A percentile compares a stretch with the other conserved stretches of the same genome.
phyloP scores from a whole-genome alignment of 2,888 invertebrate species.

The Spilosoma lubricipeda region DNA sequence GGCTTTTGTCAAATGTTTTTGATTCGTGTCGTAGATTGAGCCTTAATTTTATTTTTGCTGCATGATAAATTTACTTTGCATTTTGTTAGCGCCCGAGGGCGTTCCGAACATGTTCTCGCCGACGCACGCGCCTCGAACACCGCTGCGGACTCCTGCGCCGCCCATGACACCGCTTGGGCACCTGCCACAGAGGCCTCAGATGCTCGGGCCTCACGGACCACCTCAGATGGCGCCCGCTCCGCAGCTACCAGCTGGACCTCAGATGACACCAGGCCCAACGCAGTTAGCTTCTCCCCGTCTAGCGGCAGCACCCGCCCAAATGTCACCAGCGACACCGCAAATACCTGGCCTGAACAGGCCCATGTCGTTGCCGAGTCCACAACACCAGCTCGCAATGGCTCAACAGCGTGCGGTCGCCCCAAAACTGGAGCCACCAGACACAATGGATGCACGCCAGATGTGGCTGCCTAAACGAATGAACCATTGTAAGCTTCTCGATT shows the following conservation, averaged over 20 bases:
- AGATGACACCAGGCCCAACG: slow-evolving; percentile 65
- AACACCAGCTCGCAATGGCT: slow-evolving; percentile 72
- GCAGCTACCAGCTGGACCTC: slow-evolving; percentile 68
- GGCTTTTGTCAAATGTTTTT: slow-evolving; percentile 29
- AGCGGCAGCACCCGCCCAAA: slow-evolving; percentile 77
- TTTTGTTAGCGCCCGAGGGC: slow-evolving; percentile 80
- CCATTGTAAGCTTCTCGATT: slow-evolving; percentile 87
- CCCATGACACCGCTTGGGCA: slow-evolving; percentile 53
- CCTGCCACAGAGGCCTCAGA: slow-evolving; percentile 55
- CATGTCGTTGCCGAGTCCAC: slow-evolving; percentile 75
- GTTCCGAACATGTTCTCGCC: slow-evolving; percentile 82
- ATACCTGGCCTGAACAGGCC: slow-evolving; percentile 78
- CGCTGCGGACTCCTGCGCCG: slow-evolving; percentile 71
- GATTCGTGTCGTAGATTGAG: slow-evolving; percentile 36
- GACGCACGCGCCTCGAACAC: slow-evolving; percentile 73
- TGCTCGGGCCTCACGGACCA: slow-evolving; percentile 63
- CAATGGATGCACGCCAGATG: slow-evolving; percentile 86
- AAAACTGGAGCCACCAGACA: slow-evolving; percentile 87
- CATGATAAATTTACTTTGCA: slow-evolving; percentile 70
- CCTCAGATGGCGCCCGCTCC: slow-evolving; percentile 72
- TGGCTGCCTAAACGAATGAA: slow-evolving; percentile 89
- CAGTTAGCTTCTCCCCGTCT: slow-evolving; percentile 80
- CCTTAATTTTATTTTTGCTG: slow-evolving; percentile 55
- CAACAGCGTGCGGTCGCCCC: slow-evolving; percentile 83
- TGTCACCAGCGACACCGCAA: slow-evolving; percentile 81